Percentiles rank a stretch among this genome's conserved stretches.
phyloP scores from a whole-genome alignment of 2,888 invertebrate genomes.

The Heliconius charithonia region DNA sequence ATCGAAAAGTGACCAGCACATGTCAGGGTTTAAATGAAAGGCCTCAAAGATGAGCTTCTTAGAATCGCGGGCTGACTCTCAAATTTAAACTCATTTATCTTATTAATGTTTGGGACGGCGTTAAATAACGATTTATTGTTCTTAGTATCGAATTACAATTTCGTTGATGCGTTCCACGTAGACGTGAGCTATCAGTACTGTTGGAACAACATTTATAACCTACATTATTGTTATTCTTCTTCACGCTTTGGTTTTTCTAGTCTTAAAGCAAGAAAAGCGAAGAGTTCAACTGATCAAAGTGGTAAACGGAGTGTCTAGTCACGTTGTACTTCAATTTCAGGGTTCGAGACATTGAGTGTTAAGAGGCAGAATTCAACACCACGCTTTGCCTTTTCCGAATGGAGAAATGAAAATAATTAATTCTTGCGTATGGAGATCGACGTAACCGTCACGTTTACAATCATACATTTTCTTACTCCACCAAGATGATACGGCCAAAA shows the following conservation, averaged over 20 bases:
- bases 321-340: too few species aligned
- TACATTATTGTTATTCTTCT: not conserved
- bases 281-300: too few species aligned
- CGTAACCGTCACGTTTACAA: too few species aligned
- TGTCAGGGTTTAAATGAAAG: conserved; percentile 40
- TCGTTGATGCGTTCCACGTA: conserved; percentile 27
- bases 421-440: too few species aligned
- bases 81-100: conserved; percentile 60
- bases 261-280: too few species aligned
- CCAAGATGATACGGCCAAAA: too few species aligned
- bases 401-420: too few species aligned
- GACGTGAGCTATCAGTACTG: not conserved
- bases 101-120: conserved; percentile 51
- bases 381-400: too few species aligned
- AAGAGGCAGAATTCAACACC: too few species aligned
- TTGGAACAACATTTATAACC: not conserved
- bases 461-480: too few species aligned
- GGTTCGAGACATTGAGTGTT: too few species aligned
- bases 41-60: conserved; percentile 49
- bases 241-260: not conserved
- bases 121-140: conserved; percentile 51
- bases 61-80: conserved; percentile 59
- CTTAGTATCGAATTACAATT: conserved; percentile 60
- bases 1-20: conserved; percentile 44
- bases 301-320: too few species aligned